These are phyloP conservation scores for Palythoa heliodiscus DNA, from an alignment of 92 coral and sea anemone genomes.

Conservation along the genomic window DNA sequence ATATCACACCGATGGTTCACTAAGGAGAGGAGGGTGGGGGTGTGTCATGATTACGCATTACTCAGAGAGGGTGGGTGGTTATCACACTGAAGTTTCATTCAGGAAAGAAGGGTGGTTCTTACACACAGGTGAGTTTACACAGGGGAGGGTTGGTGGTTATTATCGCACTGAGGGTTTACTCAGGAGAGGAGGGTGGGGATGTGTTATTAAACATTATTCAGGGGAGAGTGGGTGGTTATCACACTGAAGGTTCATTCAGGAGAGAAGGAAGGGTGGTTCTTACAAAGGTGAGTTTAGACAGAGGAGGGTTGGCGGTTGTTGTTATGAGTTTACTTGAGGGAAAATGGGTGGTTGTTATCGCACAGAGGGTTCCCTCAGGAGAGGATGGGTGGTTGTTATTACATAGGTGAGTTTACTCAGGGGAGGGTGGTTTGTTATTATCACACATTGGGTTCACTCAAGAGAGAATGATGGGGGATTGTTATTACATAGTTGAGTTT, in stretches of 20 bases:
- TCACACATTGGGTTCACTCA: too few species aligned
- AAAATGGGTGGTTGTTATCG: too few species aligned
- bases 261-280: neutral
- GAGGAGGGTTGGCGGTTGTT: neutral
- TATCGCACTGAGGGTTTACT: neutral
- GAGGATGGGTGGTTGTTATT: too few species aligned
- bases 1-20: neutral
- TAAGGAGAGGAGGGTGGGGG: neutral
- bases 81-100: neutral
- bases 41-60: neutral
- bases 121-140: neutral
- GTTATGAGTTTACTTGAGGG: too few species aligned
- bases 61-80: too few species aligned
- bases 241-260: neutral
- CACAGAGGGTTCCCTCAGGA: too few species aligned
- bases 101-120: neutral
- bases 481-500: too few species aligned
- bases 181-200: neutral
- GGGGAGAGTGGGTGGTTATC: too few species aligned
- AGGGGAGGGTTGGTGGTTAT: neutral
- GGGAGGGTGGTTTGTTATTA: too few species aligned
- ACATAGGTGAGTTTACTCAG: too few species aligned
- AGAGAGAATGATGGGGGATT: too few species aligned
- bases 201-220: neutral
- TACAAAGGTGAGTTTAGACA: neutral